Evolutionary conservation across 2,113 vertebrate genomes (phyloP).

Genomic region (Actenoides hombroni): DNA sequence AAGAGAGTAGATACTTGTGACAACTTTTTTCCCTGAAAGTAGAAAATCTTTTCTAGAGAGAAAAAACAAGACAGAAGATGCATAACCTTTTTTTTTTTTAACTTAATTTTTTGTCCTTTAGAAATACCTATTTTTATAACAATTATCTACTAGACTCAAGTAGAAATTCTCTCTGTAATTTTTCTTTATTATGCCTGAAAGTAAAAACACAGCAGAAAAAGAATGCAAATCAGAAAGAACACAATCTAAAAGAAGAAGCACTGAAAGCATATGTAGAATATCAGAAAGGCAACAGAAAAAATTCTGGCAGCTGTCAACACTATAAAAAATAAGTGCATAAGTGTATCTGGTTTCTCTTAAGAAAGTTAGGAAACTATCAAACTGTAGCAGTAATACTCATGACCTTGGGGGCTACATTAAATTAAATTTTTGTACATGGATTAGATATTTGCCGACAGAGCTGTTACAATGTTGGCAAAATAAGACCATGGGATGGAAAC

Average conservation of each 20-base stretch:
- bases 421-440: background rate
- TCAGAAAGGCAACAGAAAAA: background rate
- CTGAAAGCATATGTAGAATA: conserved; percentile 15
- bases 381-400: background rate
- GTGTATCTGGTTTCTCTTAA: background rate
- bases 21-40: background rate
- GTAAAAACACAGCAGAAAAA: background rate
- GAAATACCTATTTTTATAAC: background rate
- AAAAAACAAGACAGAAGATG: background rate
- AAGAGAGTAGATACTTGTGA: background rate
- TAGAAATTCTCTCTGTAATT: conserved; percentile 23
- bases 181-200: background rate
- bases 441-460: background rate
- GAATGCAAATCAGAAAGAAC: background rate
- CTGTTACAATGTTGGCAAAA: background rate
- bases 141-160: background rate
- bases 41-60: background rate
- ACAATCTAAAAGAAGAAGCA: conserved; percentile 3
- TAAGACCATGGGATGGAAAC: background rate
- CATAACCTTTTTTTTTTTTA: background rate
- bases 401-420: background rate
- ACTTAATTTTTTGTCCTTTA: background rate
- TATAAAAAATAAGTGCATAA: background rate
- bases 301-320: conserved; percentile 6
- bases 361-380: background rate